phyloP scores from a whole-genome alignment of 2,888 invertebrate species.

The Drosophila macrospina region DNA sequence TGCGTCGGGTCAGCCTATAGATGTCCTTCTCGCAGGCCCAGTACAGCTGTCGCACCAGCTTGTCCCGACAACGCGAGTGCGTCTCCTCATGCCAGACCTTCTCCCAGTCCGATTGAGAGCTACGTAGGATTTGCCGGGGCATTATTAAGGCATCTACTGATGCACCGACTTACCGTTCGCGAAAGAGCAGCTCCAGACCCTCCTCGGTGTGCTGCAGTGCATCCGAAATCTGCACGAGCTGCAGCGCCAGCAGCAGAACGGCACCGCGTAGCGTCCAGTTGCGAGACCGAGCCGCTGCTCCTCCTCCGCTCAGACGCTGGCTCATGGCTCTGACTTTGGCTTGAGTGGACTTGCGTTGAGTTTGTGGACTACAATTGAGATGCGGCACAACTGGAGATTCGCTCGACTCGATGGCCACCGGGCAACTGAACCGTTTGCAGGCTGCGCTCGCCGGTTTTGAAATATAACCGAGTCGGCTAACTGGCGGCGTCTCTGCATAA shows the following conservation, averaged over 20 bases:
- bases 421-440: constrained; percentile 59
- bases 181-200: constrained; percentile 86
- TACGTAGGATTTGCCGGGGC: constrained; percentile 70
- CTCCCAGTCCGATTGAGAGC: constrained; percentile 87
- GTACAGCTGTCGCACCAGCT: constrained; percentile 86
- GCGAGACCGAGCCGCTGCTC: constrained; percentile 25
- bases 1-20: constrained; percentile 86
- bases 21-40: constrained; percentile 89
- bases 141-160: no score
- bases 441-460: constrained; percentile 61
- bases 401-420: constrained; percentile 28
- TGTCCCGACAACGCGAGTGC: constrained; percentile 87
- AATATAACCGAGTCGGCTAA: constrained; percentile 59
- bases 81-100: constrained; percentile 87
- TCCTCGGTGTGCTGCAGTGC: constrained; percentile 82
- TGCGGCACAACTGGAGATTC: constrained; percentile 1
- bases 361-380: background rate
- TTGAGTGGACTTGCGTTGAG: background rate
- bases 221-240: constrained; percentile 61
- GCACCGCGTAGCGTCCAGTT: constrained; percentile 68
- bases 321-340: constrained; percentile 24
- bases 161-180: constrained; percentile 83
- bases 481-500: constrained; percentile 58
- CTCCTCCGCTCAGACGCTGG: constrained; percentile 22
- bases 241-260: constrained; percentile 65